Evolutionary conservation across 2,797 vertebrate genomes (phyloP).

Genomic region (Halcyon badia): DNA sequence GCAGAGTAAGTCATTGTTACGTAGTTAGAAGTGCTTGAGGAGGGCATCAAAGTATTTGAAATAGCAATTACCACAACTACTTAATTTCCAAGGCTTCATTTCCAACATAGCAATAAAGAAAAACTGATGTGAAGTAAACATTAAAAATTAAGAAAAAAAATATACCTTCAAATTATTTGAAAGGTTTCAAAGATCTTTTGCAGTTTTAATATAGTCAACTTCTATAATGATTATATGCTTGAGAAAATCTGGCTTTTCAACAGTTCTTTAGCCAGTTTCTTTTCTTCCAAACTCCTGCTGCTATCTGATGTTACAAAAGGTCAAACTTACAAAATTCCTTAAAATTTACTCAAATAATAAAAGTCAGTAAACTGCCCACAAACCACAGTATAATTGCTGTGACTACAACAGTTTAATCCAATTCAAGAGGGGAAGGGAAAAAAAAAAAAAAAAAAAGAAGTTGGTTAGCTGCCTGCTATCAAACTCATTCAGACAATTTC

Average conservation of each 20-base stretch:
- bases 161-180: neutral
- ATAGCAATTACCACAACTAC: neutral
- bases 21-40: neutral
- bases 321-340: slow-evolving; percentile 83
- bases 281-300: slow-evolving; percentile 61
- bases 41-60: neutral
- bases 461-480: slow-evolving; percentile 77
- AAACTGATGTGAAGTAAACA: neutral
- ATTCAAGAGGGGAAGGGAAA: slow-evolving; percentile 66
- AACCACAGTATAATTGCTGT: slow-evolving; percentile 79
- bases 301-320: slow-evolving; percentile 80
- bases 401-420: slow-evolving; percentile 81
- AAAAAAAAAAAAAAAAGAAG: slow-evolving; percentile 43
- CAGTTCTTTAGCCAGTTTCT: slow-evolving; percentile 25
- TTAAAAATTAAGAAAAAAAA: neutral
- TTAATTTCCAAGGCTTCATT: neutral
- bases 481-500: slow-evolving; percentile 77
- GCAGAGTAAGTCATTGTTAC: neutral
- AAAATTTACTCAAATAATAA: slow-evolving; percentile 85
- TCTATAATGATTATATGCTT: neutral
- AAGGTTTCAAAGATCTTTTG: neutral
- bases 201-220: slow-evolving; percentile 3
- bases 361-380: slow-evolving; percentile 78
- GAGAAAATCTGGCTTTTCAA: slow-evolving; percentile 39
- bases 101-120: neutral